Base-by-base conservation (phyloP, 2,797 vertebrate species). In the Halcyon smyrnensis region DNA sequence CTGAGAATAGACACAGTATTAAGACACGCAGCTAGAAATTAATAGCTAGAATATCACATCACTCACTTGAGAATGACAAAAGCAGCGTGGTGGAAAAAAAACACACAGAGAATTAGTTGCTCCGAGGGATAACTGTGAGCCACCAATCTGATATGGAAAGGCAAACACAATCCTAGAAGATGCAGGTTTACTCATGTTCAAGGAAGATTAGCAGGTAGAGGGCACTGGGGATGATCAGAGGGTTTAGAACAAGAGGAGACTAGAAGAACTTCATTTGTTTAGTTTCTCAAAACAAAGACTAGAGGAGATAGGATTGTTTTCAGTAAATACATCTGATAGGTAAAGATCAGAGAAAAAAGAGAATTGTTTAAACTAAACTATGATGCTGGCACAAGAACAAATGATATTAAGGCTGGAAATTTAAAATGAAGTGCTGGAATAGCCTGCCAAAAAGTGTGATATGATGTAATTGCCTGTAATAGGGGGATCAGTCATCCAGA, bases 261-360 rank as follows among this genome's bases (percentile, higher is more conserved):
- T 95, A 92, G 95, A 95, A 96, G 93, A 95, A 37, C 74, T 97
- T 91, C 89, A 86, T 94, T 96, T 96, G 95, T 96, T 96, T 94
- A 87, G 94, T 68, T 95, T 89, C 76, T 93, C 92, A 78, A 92
- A 95, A 96, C 95, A 96, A 97, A 95, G 95, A 87, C 79, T 43
- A 84, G 91, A 94, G 87, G 84, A 96, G 96, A 96, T 95, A 96
- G 87, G 89, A 95, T 96, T 97, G 95, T 96, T 96, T 96, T 89
- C 84, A 65, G 95, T 96, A 96, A 96, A 96, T 96, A 93, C 24
- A 95, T 96, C 95, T 94, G 95, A 94, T 95, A 95, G 94, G 95
- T 92, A 92, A 94, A 91, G 95, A 96, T 93, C 95, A 89, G 91
- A 95, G 95, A 21, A 91, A 94, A 92, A 97, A 89, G 81, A 71